Percentiles rank a stretch among this genome's conserved stretches.
phyloP scores from a whole-genome alignment of 2,888 invertebrate species.

The Omphaloscelis lunosa region DNA sequence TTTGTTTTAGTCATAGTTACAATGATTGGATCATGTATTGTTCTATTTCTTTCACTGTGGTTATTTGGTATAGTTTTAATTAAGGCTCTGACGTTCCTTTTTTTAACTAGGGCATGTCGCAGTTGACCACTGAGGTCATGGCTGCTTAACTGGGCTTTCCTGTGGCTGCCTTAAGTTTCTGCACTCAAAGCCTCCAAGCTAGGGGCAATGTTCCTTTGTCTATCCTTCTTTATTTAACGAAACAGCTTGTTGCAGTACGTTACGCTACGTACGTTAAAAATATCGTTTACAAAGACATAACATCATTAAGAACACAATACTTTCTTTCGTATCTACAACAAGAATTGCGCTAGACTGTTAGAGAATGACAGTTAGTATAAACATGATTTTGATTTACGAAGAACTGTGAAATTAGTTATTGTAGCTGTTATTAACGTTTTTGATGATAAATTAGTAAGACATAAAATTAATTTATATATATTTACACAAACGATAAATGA shows the following conservation, averaged over 20 bases:
- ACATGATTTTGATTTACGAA: slow-evolving; percentile 12
- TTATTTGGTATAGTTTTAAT: not conserved
- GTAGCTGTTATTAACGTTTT: not conserved
- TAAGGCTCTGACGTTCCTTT: not conserved
- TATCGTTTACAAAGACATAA: not conserved
- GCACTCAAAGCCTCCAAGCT: no score
- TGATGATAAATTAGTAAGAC: not conserved
- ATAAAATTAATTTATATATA: slow-evolving; percentile 8
- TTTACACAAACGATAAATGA: slow-evolving; percentile 63
- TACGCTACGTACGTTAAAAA: no score
- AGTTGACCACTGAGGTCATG: no score
- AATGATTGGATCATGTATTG: slow-evolving; percentile 19
- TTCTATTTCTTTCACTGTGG: slow-evolving; percentile 1
- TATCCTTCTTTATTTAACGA: not conserved
- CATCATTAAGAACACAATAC: not conserved
- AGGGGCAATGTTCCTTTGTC: no score
- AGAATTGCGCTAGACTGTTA: not conserved
- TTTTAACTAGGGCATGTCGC: no score
- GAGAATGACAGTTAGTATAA: slow-evolving; percentile 23
- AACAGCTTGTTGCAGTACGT: not conserved
- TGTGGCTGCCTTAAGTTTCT: no score
- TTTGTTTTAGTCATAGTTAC: slow-evolving; percentile 24
- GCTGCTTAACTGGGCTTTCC: no score
- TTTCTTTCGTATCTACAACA: not conserved
- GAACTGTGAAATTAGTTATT: slow-evolving; percentile 1